Evolutionary conservation across 2,797 vertebrate genomes (phyloP).

Genomic region (Todus mexicanus): DNA sequence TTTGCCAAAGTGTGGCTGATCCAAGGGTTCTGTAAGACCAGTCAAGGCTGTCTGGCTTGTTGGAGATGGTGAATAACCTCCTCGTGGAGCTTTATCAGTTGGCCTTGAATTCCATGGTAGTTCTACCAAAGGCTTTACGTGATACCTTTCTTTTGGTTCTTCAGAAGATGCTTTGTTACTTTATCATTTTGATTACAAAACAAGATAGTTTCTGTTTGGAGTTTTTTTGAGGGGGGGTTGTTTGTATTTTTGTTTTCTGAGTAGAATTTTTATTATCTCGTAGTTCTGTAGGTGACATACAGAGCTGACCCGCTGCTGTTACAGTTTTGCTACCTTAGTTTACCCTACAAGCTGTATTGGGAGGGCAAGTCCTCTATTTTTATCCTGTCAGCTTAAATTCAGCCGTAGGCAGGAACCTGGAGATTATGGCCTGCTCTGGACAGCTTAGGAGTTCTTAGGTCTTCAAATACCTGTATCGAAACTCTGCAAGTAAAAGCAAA

Average conservation of each 20-base stretch:
- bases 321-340: not conserved
- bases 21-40: not conserved
- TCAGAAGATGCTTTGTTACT: not conserved
- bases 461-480: rapidly evolving
- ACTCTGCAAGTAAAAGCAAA: not conserved
- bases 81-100: not conserved
- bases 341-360: not conserved
- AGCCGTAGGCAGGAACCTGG: not conserved
- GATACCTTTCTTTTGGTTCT: not conserved
- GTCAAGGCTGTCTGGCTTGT: not conserved
- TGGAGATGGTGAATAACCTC: not conserved
- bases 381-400: not conserved
- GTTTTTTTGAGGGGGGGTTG: rapidly evolving
- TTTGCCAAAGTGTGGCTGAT: not conserved
- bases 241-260: rapidly evolving
- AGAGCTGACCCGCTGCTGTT: rapidly evolving
- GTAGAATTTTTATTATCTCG: no score
- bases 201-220: no score
- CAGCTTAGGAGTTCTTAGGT: not conserved
- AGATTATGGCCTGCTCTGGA: not conserved
- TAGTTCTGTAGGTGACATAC: not conserved
- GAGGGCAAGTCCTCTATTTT: not conserved
- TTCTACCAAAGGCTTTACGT: not conserved
- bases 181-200: not conserved
- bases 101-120: not conserved